phyloP scores from a whole-genome alignment of 2,113 vertebrate species.

The Calonectris borealis region DNA sequence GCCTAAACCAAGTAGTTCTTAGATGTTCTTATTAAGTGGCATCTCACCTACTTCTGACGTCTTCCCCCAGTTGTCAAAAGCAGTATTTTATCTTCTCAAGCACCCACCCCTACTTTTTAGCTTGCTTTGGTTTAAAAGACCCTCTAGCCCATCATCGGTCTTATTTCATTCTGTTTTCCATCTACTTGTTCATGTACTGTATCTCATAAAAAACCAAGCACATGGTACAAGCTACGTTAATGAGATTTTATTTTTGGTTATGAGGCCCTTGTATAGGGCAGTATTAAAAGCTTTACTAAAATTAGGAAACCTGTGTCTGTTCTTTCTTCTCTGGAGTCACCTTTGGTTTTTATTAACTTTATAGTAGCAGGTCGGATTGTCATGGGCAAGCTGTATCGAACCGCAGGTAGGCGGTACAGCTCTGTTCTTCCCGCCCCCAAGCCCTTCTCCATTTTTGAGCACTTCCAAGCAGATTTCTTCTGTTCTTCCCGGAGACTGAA shows the following conservation, averaged over 20 bases:
- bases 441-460: neutral
- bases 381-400: neutral
- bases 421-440: neutral
- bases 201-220: neutral
- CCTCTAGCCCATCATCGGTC: neutral
- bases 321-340: neutral
- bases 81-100: neutral
- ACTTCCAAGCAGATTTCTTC: neutral
- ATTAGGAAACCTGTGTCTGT: neutral
- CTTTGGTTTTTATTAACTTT: neutral
- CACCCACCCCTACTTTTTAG: neutral
- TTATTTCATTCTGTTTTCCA: neutral
- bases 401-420: neutral
- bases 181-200: fast-evolving
- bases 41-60: neutral
- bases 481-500: neutral
- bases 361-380: neutral
- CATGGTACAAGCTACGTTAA: fast-evolving
- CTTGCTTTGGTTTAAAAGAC: neutral
- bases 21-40: neutral
- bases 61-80: neutral
- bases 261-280: neutral
- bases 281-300: neutral
- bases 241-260: neutral
- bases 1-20: neutral